Base-by-base conservation (phyloP, 2,888 invertebrate genomes). In the Melieria picta region DNA sequence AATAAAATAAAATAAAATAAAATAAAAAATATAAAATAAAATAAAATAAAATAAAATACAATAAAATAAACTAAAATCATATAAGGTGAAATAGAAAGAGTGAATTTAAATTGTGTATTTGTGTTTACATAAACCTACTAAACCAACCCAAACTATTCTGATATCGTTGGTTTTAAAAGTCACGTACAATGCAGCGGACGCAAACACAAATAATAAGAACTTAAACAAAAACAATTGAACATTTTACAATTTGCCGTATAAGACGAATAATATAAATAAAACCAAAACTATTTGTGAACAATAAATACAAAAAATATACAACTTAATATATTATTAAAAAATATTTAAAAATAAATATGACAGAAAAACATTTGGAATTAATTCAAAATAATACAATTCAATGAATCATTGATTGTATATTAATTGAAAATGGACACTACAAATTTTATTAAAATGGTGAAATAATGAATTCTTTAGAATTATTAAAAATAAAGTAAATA, bases 201-300 rank as follows among this genome's bases (percentile, higher is more conserved):
- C 52, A 52, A 4, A 7, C 4, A 9, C 13, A n/a, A 50, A 50
- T 1, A 50, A 11, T 50, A 11, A 50, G 0, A 50, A 50, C 1
- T 1, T 10, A 50, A 50, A 9, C 9, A 50, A 50, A 50, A 10
- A 10, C 50, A 50, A 10, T 50, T 50, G 50, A 50, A 50, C 1
- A 11, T 50, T 10, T 50, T 50, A 11, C 9, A 50, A 50, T 10
- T 50, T 10, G 2, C 50, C 7, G 50, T 10, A 50, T 50, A 7
- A 50, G 1, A 58, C n/a, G n/a, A n/a, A n/a, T n/a, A 58, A 45
- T 43, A 55, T 45, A 50, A 68, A 47, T 63, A 63, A 62, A 69
- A 63, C 68, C 30, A 73, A 69, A 68, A 46, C 52, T 42, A 3
- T 2, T 1, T 64, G 61, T 65, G 71, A 71, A 73, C 61, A 65